Conservation (phyloP, 2,888 invertebrate species). For the Heliothis peltigera region DNA sequence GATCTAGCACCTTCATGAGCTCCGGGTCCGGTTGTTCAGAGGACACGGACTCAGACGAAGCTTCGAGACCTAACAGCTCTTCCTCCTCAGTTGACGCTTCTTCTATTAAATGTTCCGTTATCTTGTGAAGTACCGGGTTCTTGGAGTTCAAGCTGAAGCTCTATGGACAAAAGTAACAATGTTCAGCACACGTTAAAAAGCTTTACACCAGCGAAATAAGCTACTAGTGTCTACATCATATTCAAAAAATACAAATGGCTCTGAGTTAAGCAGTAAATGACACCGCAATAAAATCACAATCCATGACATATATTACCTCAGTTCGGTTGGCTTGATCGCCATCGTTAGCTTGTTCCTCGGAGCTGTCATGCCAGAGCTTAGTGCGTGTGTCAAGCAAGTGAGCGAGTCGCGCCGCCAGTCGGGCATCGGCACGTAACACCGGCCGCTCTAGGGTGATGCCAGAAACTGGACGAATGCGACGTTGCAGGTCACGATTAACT, state of each 20-base stretch:
- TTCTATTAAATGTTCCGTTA: slow-evolving; percentile 99
- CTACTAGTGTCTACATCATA: too few relatives aligned
- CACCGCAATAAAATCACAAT: neutral
- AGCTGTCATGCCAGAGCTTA: slow-evolving; percentile 91
- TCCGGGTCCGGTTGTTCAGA: slow-evolving; percentile 82
- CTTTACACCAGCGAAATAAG: too few relatives aligned
- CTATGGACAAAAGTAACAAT: slow-evolving; percentile 59
- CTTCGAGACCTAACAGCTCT: slow-evolving; percentile 94
- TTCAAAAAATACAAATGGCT: too few relatives aligned
- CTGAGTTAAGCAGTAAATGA: neutral
- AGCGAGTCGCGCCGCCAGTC: slow-evolving; percentile 97
- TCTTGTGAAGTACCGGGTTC: slow-evolving; percentile 98
- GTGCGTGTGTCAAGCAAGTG: slow-evolving; percentile 96
- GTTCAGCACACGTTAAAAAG: too few relatives aligned
- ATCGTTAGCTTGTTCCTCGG: slow-evolving; percentile 66
- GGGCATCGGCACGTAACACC: slow-evolving; percentile 97
- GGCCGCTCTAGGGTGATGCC: slow-evolving; percentile 97
- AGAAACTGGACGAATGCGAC: slow-evolving; percentile 97
- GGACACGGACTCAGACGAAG: slow-evolving; percentile 72
- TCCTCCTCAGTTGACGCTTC: slow-evolving; percentile 99
- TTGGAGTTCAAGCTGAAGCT: slow-evolving; percentile 93
- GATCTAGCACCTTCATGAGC: slow-evolving; percentile 92
- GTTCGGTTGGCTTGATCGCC: slow-evolving; percentile 46
- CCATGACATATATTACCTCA: slow-evolving; percentile 56
- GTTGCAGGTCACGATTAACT: slow-evolving; percentile 98